Evolutionary conservation across 2,888 invertebrate species (phyloP).

Genomic region (Electrophaes corylata): DNA sequence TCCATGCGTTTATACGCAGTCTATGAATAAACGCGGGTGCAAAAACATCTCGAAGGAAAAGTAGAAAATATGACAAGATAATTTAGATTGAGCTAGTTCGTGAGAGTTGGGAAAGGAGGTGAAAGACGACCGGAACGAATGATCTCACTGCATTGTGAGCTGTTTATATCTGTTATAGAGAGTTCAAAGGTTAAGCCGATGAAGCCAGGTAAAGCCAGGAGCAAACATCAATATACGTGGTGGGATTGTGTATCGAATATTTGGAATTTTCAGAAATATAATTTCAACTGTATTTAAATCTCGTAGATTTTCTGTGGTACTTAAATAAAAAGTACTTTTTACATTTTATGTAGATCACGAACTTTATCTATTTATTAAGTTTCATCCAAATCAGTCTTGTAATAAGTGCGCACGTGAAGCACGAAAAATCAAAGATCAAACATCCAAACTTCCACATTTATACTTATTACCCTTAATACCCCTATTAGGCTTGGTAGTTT

Average conservation of each 20-base stretch:
- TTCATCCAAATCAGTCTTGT: no score
- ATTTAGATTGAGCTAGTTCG: constrained; percentile 70
- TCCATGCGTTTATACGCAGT: not conserved
- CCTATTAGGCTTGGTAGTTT: no score
- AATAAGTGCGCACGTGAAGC: no score
- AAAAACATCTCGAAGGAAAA: constrained; percentile 55
- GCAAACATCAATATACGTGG: constrained; percentile 7
- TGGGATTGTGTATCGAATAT: not conserved
- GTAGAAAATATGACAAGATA: constrained; percentile 71
- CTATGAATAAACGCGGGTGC: not conserved
- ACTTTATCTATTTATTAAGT: no score
- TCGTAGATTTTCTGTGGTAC: no score
- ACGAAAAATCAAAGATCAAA: no score
- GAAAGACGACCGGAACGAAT: constrained; percentile 72
- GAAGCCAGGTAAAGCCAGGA: constrained; percentile 17
- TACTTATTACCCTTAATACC: no score
- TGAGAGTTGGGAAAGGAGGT: constrained; percentile 64
- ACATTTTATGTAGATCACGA: no score
- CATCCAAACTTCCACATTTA: no score
- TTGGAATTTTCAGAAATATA: no score
- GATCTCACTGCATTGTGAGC: constrained; percentile 60
- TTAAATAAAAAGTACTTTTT: no score
- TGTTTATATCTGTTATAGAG: constrained; percentile 50
- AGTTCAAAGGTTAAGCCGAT: constrained; percentile 55
- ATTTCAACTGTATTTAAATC: no score